These are phyloP conservation scores for Procambarus virginalis DNA, from an alignment of 1,140 invertebrate species.

Conservation along the genomic window DNA sequence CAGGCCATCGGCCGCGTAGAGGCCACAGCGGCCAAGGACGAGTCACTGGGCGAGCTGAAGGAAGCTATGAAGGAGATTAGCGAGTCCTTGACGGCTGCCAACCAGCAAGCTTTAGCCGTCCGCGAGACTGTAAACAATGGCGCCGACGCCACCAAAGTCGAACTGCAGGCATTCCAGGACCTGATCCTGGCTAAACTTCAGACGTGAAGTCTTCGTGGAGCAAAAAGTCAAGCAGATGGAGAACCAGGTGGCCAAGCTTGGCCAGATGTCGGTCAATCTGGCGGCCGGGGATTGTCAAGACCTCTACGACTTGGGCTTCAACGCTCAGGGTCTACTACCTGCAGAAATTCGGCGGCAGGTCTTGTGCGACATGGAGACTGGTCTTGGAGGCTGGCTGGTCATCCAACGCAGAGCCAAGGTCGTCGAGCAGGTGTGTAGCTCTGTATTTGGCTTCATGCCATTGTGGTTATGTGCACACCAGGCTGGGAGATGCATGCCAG, in stretches of 20 bases:
- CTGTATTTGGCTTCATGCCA: too few species aligned
- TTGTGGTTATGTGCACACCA: too few species aligned
- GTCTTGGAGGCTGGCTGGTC: conserved; percentile 55
- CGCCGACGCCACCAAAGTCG: conserved; percentile 22
- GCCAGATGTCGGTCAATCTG: conserved; percentile 18
- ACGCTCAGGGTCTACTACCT: conserved; percentile 57
- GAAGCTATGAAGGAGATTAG: conserved; percentile 28
- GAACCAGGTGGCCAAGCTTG: conserved; percentile 14
- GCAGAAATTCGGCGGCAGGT: conserved; percentile 52
- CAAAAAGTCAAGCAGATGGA: conserved; percentile 3
- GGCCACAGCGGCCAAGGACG: conserved; percentile 15
- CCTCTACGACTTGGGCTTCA: conserved; percentile 43
- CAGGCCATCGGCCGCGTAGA: conserved; percentile 19
- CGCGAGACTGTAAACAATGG: conserved; percentile 37
- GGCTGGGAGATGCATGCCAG: too few species aligned
- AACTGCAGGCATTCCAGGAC: conserved; percentile 29
- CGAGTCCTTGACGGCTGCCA: conserved; percentile 13
- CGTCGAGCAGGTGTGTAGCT: conserved; percentile 27
- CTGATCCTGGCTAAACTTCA: conserved; percentile 11
- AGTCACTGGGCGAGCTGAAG: not conserved
- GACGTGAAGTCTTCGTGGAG: conserved; percentile 39
- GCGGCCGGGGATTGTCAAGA: conserved; percentile 52
- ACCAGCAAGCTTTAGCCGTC: not conserved
- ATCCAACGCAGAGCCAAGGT: conserved; percentile 48
- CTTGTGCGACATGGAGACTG: conserved; percentile 61